Evolutionary conservation across 2,113 vertebrate species (phyloP).

Genomic region (Dendropsophus ebraccatus): DNA sequence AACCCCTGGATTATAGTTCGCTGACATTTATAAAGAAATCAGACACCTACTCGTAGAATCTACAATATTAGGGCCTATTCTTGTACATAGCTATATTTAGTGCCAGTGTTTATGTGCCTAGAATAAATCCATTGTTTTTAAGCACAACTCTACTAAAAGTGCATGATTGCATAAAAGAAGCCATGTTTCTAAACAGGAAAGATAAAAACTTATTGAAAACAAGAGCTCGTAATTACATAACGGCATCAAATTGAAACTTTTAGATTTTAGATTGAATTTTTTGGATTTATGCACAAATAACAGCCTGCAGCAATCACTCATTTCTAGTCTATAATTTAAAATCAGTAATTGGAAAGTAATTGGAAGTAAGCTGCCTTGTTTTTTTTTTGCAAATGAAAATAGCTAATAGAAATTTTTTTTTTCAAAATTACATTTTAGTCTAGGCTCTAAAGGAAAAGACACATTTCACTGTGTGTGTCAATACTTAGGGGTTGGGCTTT

Average conservation of each 20-base stretch:
- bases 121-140: neutral
- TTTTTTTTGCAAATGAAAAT: conserved; percentile 37
- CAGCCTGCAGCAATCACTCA: conserved; percentile 23
- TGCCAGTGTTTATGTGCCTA: neutral
- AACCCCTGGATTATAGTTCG: neutral
- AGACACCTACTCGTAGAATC: too few relatives aligned
- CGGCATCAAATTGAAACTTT: conserved; percentile 44
- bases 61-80: too few relatives aligned
- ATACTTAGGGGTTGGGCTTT: neutral
- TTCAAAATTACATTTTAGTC: conserved; percentile 34
- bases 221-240: conserved; percentile 38
- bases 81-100: neutral
- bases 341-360: conserved; percentile 55
- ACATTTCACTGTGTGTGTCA: neutral
- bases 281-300: conserved; percentile 52
- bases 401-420: conserved; percentile 34
- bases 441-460: conserved; percentile 10
- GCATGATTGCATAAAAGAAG: neutral
- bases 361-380: conserved; percentile 41
- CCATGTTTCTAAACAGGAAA: conserved; percentile 20
- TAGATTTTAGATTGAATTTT: conserved; percentile 41
- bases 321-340: conserved; percentile 31
- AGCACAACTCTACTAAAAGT: neutral
- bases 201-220: conserved; percentile 25
- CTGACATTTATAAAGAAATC: neutral